phyloP scores from a whole-genome alignment of 1,140 invertebrate species.

The Doryteuthis pealeii region DNA sequence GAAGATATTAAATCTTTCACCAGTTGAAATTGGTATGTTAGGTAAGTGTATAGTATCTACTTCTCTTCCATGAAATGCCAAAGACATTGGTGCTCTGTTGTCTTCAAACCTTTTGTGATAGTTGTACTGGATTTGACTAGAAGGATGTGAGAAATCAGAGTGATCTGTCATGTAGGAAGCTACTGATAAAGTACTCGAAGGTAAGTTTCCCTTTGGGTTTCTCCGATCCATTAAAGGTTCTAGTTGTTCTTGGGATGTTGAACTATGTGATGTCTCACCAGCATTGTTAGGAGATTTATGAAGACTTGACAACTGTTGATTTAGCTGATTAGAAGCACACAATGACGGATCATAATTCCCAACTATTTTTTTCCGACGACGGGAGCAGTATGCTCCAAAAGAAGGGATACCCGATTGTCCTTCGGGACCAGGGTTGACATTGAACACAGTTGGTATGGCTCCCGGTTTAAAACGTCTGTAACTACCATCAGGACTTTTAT shows the following conservation, averaged over 20 bases:
- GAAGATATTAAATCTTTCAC: not conserved
- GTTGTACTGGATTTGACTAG: slow-evolving; percentile 1
- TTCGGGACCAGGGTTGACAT: not conserved
- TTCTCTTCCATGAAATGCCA: not conserved
- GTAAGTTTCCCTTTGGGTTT: no score
- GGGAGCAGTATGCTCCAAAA: not conserved
- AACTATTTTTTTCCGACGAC: not conserved
- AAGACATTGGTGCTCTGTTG: not conserved
- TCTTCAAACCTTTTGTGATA: not conserved
- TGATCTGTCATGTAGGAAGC: not conserved
- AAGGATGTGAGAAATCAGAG: not conserved
- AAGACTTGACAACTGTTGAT: not conserved
- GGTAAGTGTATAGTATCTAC: not conserved
- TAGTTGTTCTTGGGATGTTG: no score
- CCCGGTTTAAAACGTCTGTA: not conserved
- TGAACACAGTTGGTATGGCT: not conserved
- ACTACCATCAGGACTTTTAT: not conserved
- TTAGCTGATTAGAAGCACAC: not conserved
- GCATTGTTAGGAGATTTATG: no score
- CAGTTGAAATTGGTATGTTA: not conserved
- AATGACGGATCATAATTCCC: not conserved
- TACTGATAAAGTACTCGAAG: not conserved
- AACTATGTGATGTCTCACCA: no score
- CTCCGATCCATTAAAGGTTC: no score
- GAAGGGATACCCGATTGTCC: not conserved